phyloP scores from a whole-genome alignment of 92 coral and sea anemone genomes.

The Galaxea fascicularis region DNA sequence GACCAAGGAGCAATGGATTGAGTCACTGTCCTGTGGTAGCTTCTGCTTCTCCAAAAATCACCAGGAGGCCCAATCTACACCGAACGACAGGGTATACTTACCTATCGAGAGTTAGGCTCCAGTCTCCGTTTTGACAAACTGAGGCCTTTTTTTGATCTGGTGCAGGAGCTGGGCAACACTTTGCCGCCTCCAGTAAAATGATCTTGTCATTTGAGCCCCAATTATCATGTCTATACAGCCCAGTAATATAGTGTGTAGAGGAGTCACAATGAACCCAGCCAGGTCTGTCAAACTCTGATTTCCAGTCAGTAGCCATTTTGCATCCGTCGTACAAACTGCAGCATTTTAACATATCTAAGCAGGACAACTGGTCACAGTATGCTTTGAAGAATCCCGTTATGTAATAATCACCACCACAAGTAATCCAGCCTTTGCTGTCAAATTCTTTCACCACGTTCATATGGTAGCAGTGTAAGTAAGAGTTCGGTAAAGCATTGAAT shows the following conservation, averaged over 20 bases:
- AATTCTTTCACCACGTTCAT: slow-evolving; percentile 53
- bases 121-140: slow-evolving; percentile 59
- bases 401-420: slow-evolving; percentile 63
- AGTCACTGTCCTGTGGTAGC: too few species aligned
- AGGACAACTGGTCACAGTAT: slow-evolving; percentile 52
- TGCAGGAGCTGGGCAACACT: slow-evolving; percentile 62
- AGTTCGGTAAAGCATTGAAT: slow-evolving; percentile 43
- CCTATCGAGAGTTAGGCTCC: slow-evolving; percentile 62
- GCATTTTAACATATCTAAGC: slow-evolving; percentile 74
- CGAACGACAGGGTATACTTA: not conserved
- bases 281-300: slow-evolving; percentile 54
- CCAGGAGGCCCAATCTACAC: too few species aligned
- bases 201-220: slow-evolving; percentile 30
- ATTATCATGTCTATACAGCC: slow-evolving; percentile 52
- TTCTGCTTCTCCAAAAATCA: too few species aligned
- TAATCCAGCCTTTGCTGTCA: slow-evolving; percentile 75
- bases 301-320: slow-evolving; percentile 51
- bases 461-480: slow-evolving; percentile 52
- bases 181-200: slow-evolving; percentile 52
- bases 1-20: too few species aligned
- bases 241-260: slow-evolving; percentile 54
- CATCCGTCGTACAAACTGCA: slow-evolving; percentile 68
- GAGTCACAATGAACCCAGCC: slow-evolving; percentile 64
- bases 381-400: slow-evolving; percentile 70
- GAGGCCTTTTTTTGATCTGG: slow-evolving; percentile 57